A percentile compares a stretch with the other conserved stretches of the same genome.
These are phyloP conservation scores for Euwallacea similis DNA, from an alignment of 1,140 invertebrate species.

Conservation along the genomic window DNA sequence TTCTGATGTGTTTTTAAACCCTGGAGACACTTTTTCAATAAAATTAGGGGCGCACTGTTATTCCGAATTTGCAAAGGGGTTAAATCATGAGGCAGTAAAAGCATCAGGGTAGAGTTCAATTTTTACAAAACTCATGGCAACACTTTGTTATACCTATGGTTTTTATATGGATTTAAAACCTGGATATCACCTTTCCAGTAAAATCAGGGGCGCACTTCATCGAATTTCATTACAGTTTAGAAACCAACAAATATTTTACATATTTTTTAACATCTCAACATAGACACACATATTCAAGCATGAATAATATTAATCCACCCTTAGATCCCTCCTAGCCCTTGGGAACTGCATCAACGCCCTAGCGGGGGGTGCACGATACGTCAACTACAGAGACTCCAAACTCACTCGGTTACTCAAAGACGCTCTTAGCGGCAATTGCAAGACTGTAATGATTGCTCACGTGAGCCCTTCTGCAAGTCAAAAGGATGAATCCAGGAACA, in stretches of 20 bases:
- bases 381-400: slow-evolving; percentile 95
- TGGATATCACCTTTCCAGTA: too few species aligned
- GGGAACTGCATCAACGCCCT: slow-evolving; percentile 96
- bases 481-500: slow-evolving; percentile 83
- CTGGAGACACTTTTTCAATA: too few species aligned
- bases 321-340: slow-evolving; percentile 63
- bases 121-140: too few species aligned
- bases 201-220: too few species aligned
- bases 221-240: too few species aligned
- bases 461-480: slow-evolving; percentile 78
- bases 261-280: background rate
- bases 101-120: too few species aligned
- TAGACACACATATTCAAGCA: background rate
- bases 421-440: slow-evolving; percentile 87
- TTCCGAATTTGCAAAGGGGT: too few species aligned
- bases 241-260: background rate
- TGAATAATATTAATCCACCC: background rate
- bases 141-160: too few species aligned
- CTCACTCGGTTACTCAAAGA: slow-evolving; percentile 83
- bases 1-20: too few species aligned
- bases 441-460: slow-evolving; percentile 96
- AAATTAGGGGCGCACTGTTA: too few species aligned
- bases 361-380: slow-evolving; percentile 80
- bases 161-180: too few species aligned
- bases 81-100: too few species aligned